These are phyloP conservation scores for Pitangus sulphuratus DNA, from an alignment of 2,797 vertebrate genomes.

Conservation along the genomic window DNA sequence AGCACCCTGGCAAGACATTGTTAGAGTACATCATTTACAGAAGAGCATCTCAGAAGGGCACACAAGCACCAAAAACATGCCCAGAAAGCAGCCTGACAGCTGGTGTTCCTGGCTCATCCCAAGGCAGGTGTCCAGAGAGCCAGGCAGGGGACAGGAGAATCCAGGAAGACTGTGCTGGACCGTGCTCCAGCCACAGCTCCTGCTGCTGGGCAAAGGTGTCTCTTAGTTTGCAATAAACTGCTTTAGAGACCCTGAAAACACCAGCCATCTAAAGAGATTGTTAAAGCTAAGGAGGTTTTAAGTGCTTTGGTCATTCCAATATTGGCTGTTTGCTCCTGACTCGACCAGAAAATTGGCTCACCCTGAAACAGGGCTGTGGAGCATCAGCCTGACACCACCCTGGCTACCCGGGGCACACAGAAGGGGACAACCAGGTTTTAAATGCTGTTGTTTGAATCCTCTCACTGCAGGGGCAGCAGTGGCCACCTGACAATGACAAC, in stretches of 20 bases:
- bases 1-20: not conserved
- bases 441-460: not conserved
- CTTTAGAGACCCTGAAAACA: not conserved
- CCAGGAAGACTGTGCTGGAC: not conserved
- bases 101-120: not conserved
- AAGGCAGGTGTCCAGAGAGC: not conserved
- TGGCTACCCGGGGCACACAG: fast-evolving
- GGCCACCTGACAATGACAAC: not conserved
- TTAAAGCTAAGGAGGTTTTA: not conserved
- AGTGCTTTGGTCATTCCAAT: not conserved
- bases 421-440: fast-evolving
- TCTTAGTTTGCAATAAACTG: fast-evolving
- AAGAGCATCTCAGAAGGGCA: not conserved
- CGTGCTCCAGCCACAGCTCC: not conserved
- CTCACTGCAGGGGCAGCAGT: not conserved
- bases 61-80: fast-evolving
- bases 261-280: not conserved
- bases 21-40: not conserved
- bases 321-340: not conserved
- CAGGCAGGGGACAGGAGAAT: not conserved
- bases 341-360: not conserved
- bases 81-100: not conserved
- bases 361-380: fast-evolving
- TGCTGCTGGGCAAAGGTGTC: not conserved
- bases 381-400: not conserved